Conservation (phyloP, 2,113 vertebrate species). For the Megaceryle torquata region DNA sequence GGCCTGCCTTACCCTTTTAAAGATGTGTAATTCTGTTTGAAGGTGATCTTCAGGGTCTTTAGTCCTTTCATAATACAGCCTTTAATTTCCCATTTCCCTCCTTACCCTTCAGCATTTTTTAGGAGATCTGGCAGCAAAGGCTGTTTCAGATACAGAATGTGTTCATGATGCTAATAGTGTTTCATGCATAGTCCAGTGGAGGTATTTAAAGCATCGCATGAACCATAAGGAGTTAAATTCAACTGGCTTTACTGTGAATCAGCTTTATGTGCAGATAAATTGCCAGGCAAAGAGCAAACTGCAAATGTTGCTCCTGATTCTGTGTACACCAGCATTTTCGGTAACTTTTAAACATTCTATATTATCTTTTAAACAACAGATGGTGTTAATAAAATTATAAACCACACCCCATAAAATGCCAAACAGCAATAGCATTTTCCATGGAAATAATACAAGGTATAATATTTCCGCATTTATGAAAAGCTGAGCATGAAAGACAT, state of each 20-base stretch:
- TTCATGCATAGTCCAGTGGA: neutral
- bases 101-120: neutral
- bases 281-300: conserved; percentile 55
- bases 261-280: conserved; percentile 50
- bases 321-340: conserved; percentile 56
- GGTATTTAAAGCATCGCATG: neutral
- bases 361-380: conserved; percentile 70
- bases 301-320: conserved; percentile 54
- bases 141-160: neutral
- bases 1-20: neutral
- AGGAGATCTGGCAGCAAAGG: neutral
- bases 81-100: neutral
- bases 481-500: conserved; percentile 50
- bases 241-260: conserved; percentile 32
- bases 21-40: neutral
- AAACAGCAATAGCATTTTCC: conserved; percentile 55
- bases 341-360: conserved; percentile 61
- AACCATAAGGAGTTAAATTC: conserved; percentile 54
- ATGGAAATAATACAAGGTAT: conserved; percentile 55
- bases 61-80: neutral
- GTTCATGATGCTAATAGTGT: neutral
- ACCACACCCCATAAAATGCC: conserved; percentile 68
- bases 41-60: neutral
- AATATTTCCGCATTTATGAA: conserved; percentile 42
- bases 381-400: conserved; percentile 69